Evolutionary conservation across 2,888 invertebrate species (phyloP).

Genomic region (Ischnura elegans): DNA sequence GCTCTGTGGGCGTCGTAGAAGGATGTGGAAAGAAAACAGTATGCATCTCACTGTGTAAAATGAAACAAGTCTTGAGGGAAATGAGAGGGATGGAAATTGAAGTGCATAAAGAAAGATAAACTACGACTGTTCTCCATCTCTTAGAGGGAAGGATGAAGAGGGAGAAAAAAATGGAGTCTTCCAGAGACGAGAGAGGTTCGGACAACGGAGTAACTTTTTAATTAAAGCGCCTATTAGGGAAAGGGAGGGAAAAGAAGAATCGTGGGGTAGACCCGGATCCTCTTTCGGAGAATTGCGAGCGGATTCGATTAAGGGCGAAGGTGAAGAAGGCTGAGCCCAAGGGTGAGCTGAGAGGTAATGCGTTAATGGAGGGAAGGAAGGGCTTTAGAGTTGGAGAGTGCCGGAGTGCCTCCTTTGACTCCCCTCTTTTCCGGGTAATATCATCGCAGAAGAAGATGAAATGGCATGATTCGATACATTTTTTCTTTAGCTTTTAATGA

Average conservation of each 20-base stretch:
- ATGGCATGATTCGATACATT: too few relatives aligned
- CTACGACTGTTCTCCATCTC: conserved; percentile 8
- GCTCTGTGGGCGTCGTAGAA: not conserved
- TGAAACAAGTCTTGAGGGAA: conserved; percentile 48
- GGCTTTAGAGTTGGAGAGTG: not conserved
- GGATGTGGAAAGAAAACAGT: not conserved
- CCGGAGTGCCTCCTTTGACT: too few relatives aligned
- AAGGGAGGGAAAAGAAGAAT: conserved; percentile 2
- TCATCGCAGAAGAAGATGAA: too few relatives aligned
- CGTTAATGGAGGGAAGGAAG: not conserved
- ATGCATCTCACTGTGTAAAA: conserved; percentile 35
- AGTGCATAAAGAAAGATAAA: conserved; percentile 65
- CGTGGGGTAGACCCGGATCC: not conserved
- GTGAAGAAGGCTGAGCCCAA: not conserved
- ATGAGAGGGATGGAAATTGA: conserved; percentile 51
- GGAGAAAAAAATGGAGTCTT: conserved; percentile 41
- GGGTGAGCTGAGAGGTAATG: not conserved
- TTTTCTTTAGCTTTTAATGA: too few relatives aligned
- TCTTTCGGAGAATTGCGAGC: conserved; percentile 48
- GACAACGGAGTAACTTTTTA: conserved; percentile 64
- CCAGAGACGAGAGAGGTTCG: not conserved
- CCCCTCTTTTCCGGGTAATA: too few relatives aligned
- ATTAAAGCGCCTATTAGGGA: conserved; percentile 57
- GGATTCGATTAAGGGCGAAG: conserved; percentile 52
- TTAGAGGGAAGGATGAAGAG: not conserved